These are phyloP conservation scores for Mythimna albipuncta DNA, from an alignment of 2,888 invertebrate species.

Conservation along the genomic window DNA sequence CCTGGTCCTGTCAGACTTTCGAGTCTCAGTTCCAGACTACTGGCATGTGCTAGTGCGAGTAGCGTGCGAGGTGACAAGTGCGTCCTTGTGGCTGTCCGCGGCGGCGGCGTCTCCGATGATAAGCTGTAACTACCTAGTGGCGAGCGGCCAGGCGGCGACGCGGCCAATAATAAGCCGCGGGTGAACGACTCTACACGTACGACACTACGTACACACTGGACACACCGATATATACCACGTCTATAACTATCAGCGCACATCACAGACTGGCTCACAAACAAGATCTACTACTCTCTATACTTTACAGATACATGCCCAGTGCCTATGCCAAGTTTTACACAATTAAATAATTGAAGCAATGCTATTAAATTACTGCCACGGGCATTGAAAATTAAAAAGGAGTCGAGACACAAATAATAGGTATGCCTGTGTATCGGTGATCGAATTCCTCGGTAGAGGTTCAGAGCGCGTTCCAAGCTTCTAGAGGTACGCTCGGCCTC, in stretches of 20 bases:
- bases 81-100: neutral
- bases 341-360: no score
- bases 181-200: constrained; percentile 40
- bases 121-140: constrained; percentile 26
- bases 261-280: neutral
- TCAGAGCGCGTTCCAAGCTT: neutral
- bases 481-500: neutral
- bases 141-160: constrained; percentile 19
- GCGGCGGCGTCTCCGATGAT: constrained; percentile 18
- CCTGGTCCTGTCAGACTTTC: neutral
- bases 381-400: no score
- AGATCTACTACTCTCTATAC: neutral
- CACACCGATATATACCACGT: neutral
- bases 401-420: no score
- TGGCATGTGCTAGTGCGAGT: neutral
- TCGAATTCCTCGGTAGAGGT: neutral
- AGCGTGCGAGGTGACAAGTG: neutral
- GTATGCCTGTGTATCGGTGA: no score
- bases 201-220: neutral
- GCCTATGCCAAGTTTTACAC: no score
- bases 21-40: neutral
- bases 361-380: no score
- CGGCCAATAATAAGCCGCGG: constrained; percentile 40
- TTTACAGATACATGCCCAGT: neutral
- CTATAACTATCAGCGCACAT: neutral